These are phyloP conservation scores for Regulus satrapa DNA, from an alignment of 2,113 vertebrate species.

Conservation along the genomic window DNA sequence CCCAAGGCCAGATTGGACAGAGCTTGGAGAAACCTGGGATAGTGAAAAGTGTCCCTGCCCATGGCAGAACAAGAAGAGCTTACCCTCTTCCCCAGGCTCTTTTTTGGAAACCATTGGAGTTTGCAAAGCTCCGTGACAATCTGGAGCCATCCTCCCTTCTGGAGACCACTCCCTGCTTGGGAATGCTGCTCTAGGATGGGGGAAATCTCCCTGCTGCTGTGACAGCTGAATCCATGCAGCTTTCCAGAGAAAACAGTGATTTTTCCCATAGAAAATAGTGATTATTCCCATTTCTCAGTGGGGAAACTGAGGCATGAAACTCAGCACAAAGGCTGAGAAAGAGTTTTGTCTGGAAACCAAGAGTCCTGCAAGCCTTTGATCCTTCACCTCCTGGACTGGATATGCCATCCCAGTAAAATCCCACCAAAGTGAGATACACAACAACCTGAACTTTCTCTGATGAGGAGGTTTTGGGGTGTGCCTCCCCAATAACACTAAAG, in stretches of 20 bases:
- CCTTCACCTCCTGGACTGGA: neutral
- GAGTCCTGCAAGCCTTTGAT: neutral
- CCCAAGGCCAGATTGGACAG: neutral
- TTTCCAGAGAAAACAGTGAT: neutral
- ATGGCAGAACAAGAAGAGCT: neutral
- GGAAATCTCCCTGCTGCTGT: neutral
- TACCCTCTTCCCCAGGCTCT: neutral
- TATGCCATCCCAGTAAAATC: neutral
- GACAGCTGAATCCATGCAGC: neutral
- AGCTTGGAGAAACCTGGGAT: neutral
- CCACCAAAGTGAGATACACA: rapidly evolving
- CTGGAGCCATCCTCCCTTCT: neutral
- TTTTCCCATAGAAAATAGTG: neutral
- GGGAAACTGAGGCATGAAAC: neutral
- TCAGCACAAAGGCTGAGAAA: rapidly evolving
- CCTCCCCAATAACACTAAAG: neutral
- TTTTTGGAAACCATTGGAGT: neutral
- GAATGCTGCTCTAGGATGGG: neutral
- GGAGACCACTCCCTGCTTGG: neutral
- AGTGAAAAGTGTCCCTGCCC: neutral
- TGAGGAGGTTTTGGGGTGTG: neutral
- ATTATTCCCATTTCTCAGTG: neutral
- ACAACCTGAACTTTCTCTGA: neutral
- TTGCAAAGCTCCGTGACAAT: neutral
- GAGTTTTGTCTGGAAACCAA: neutral